A percentile compares a stretch with the other conserved stretches of the same genome.
phyloP scores from a whole-genome alignment of 2,888 invertebrate species.

The Spatulosminthurus flaviceps region DNA sequence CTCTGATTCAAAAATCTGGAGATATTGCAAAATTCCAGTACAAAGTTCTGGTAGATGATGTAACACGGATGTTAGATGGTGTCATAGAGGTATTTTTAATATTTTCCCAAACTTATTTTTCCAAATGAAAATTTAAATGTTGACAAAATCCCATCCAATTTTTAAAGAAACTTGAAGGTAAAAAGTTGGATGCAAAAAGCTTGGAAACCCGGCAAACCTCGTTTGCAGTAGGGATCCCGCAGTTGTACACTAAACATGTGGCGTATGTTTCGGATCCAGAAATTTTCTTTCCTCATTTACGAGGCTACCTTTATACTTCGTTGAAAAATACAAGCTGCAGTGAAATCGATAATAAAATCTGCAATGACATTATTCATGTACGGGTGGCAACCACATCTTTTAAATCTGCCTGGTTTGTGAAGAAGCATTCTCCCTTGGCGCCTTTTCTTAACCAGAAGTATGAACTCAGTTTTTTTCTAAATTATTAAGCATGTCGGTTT shows the following conservation, averaged over 20 bases:
- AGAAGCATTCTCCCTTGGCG: background rate
- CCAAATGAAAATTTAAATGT: background rate
- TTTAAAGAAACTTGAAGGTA: background rate
- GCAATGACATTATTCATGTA: background rate
- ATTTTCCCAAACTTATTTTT: background rate
- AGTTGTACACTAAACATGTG: background rate
- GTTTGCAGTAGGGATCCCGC: background rate
- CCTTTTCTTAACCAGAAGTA: slow-evolving; percentile 1
- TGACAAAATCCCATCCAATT: background rate
- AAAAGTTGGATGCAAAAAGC: background rate
- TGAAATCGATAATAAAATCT: background rate
- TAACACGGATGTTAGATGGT: background rate
- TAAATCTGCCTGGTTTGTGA: background rate
- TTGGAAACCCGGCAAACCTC: background rate
- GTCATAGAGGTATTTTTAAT: background rate
- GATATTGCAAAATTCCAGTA: background rate
- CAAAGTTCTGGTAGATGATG: background rate
- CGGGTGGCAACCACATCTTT: background rate
- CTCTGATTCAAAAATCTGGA: background rate
- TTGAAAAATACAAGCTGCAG: background rate
- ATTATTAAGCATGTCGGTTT: background rate
- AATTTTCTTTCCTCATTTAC: background rate
- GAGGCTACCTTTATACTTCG: background rate
- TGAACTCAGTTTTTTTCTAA: background rate
- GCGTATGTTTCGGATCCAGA: background rate